A percentile compares a stretch with the other conserved stretches of the same genome.
Conservation (phyloP, 2,113 vertebrate genomes). For the Arenaria interpres region DNA sequence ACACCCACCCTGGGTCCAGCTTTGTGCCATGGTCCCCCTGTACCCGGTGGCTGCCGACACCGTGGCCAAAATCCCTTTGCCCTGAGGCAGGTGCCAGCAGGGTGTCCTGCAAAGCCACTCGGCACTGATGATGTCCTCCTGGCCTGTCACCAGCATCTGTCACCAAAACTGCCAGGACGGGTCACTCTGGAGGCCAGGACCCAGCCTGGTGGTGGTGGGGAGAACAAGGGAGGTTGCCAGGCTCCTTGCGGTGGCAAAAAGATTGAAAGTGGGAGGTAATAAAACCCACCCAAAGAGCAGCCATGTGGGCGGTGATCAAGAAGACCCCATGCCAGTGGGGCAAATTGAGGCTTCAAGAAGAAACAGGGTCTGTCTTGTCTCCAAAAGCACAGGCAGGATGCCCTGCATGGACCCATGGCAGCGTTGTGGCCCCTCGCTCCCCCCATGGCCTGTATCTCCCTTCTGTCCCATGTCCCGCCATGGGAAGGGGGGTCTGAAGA, state of each 20-base stretch:
- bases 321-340: neutral
- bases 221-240: neutral
- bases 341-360: neutral
- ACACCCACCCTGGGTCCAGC: rapidly evolving
- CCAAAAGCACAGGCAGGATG: neutral
- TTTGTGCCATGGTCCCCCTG: too few relatives aligned
- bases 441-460: neutral
- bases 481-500: neutral
- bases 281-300: neutral
- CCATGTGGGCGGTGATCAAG: neutral
- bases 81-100: neutral
- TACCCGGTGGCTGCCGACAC: neutral
- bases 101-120: too few relatives aligned
- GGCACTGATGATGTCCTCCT: neutral
- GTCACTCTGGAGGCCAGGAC: neutral
- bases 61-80: too few relatives aligned
- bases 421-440: neutral
- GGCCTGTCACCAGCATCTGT: neutral
- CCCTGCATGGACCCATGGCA: neutral
- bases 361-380: neutral
- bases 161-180: neutral
- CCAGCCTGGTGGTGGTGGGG: too few relatives aligned
- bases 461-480: too few relatives aligned
- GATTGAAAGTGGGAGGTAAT: too few relatives aligned
- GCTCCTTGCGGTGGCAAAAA: neutral